Conservation (phyloP, 2,888 invertebrate species). For the Mimumesa dahlbomi region DNA sequence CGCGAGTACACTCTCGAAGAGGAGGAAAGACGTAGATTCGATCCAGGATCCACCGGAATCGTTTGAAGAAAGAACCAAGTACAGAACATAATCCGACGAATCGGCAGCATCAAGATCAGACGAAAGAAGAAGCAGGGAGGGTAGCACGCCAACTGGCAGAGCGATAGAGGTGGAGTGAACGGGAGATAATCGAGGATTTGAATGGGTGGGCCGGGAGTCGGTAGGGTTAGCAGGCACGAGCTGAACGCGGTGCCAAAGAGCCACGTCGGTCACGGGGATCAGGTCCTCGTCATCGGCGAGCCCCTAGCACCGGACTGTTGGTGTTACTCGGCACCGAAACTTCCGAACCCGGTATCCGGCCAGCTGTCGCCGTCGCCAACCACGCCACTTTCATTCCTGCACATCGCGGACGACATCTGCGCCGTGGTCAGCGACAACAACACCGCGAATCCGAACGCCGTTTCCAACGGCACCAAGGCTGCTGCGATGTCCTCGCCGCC, state of each 20-base stretch:
- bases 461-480: constrained; percentile 64
- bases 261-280: constrained; percentile 75
- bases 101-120: neutral
- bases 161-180: constrained; percentile 70
- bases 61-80: too few species aligned
- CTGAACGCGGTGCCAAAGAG: constrained; percentile 77
- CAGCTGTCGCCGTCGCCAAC: constrained; percentile 67
- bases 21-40: neutral
- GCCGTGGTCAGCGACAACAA: constrained; percentile 27
- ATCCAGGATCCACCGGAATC: too few species aligned
- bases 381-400: constrained; percentile 61
- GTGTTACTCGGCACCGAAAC: constrained; percentile 56
- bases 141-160: constrained; percentile 46
- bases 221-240: constrained; percentile 77
- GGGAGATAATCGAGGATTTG: constrained; percentile 75
- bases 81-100: too few species aligned
- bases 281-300: constrained; percentile 75
- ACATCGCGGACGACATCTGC: constrained; percentile 52
- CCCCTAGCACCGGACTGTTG: constrained; percentile 68
- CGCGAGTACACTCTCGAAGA: too few species aligned
- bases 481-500: constrained; percentile 74
- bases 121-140: constrained; percentile 6
- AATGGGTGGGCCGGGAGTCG: constrained; percentile 79
- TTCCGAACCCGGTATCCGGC: constrained; percentile 30
- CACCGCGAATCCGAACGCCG: constrained; percentile 53